Percentiles rank a stretch among this genome's conserved stretches.
Evolutionary conservation across 2,888 invertebrate species (phyloP).

Genomic region (Himalopsyche tibetana): DNA sequence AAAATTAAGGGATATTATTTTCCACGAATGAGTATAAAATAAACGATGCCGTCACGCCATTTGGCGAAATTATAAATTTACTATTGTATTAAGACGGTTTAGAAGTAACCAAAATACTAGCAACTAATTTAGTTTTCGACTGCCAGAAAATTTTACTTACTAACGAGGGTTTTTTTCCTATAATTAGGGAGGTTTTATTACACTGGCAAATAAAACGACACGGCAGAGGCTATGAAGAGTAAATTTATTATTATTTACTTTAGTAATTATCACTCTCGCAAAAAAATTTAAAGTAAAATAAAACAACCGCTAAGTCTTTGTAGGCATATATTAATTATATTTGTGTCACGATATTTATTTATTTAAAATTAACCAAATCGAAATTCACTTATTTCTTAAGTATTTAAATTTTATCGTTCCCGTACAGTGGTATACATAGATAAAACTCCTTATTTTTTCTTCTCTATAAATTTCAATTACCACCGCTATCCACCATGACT

Average conservation of each 20-base stretch:
- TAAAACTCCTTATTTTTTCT: too few species aligned
- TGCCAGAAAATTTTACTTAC: slow-evolving; percentile 1
- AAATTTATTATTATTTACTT: slow-evolving; percentile 12
- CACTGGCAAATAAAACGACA: neutral
- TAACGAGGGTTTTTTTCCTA: slow-evolving; percentile 11
- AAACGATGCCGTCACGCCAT: slow-evolving; percentile 7
- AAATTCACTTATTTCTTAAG: too few species aligned
- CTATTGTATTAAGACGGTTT: neutral
- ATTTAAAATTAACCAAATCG: too few species aligned
- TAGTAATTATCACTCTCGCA: neutral
- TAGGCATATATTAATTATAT: too few species aligned
- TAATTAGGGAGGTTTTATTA: slow-evolving; percentile 17
- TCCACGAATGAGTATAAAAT: neutral
- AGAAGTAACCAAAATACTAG: neutral
- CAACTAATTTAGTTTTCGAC: neutral
- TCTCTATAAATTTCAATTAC: too few species aligned
- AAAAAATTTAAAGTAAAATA: neutral
- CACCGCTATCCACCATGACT: too few species aligned
- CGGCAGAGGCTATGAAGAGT: neutral
- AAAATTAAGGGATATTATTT: neutral
- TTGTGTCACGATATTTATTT: too few species aligned
- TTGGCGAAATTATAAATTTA: slow-evolving; percentile 9
- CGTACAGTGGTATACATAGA: too few species aligned
- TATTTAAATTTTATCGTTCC: too few species aligned
- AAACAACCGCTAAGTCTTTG: too few species aligned